Conservation (phyloP, 1,140 invertebrate genomes). For the Acromyrmex charruanus region DNA sequence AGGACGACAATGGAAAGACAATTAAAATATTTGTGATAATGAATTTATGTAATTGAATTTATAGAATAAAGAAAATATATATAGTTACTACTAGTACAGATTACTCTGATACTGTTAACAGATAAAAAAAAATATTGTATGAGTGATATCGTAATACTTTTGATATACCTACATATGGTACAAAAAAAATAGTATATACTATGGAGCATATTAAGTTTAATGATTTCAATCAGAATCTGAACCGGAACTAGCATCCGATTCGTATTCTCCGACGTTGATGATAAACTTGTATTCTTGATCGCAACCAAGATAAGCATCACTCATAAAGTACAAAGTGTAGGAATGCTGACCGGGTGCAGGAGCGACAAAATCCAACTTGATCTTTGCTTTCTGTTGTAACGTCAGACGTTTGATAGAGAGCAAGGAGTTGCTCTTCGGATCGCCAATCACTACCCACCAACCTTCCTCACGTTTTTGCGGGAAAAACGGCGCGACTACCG, state of each 20-base stretch:
- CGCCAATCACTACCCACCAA: constrained; percentile 99
- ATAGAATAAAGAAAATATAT: background rate
- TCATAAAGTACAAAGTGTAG: constrained; percentile 99
- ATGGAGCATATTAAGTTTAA: background rate
- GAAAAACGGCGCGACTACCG: constrained; percentile 99
- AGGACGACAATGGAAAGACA: background rate
- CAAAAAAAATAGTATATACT: background rate
- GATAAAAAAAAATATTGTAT: background rate
- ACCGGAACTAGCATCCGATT: constrained; percentile 87
- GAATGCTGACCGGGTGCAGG: constrained; percentile 94
- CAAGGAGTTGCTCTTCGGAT: constrained; percentile 97
- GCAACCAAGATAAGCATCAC: constrained; percentile 99
- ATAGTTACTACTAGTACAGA: background rate
- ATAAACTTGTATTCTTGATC: constrained; percentile 98
- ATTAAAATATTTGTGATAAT: background rate
- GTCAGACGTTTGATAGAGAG: constrained; percentile 98
- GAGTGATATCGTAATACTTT: background rate
- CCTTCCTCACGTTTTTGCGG: constrained; percentile 99
- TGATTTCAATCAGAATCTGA: constrained; percentile 85
- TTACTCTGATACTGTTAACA: background rate
- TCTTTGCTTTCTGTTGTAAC: constrained; percentile 96
- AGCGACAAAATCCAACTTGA: constrained; percentile 98
- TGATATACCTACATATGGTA: background rate
- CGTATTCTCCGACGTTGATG: constrained; percentile 92
- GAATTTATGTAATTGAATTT: background rate